A percentile compares a stretch with the other conserved stretches of the same genome.
Evolutionary conservation across 2,888 invertebrate genomes (phyloP).

Genomic region (Agrochola litura): DNA sequence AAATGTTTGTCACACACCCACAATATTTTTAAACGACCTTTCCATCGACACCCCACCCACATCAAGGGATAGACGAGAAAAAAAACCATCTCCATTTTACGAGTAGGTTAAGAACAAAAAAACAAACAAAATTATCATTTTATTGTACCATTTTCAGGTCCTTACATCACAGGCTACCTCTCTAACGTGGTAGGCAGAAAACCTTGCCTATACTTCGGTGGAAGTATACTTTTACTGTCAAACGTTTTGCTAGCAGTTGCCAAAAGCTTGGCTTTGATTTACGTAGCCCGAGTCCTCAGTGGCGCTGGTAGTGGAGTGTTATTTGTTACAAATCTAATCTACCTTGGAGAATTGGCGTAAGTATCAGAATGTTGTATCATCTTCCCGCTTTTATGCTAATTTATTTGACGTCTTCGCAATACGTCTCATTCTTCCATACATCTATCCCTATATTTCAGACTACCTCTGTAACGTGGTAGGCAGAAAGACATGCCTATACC

Average conservation of each 20-base stretch:
- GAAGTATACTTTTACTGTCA: conserved; percentile 49
- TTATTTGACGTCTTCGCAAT: neutral
- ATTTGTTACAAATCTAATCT: conserved; percentile 45
- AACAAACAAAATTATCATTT: no score
- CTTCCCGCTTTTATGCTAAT: neutral
- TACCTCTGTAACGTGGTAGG: conserved; percentile 72
- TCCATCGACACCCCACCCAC: no score
- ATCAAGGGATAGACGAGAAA: no score
- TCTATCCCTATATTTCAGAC: conserved; percentile 65
- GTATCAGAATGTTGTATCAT: conserved; percentile 19
- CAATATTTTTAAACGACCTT: no score
- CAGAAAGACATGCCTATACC: conserved; percentile 69
- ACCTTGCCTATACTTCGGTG: conserved; percentile 68
- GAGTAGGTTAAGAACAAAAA: no score
- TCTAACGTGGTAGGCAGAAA: conserved; percentile 73
- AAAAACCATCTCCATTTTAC: no score
- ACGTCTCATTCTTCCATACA: neutral
- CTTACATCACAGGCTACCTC: conserved; percentile 70
- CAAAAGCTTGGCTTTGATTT: conserved; percentile 65
- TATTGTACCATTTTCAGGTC: conserved; percentile 63
- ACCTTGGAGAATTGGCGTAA: conserved; percentile 52
- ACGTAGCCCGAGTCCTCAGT: conserved; percentile 52
- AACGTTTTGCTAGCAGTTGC: conserved; percentile 66
- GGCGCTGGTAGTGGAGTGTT: conserved; percentile 31
- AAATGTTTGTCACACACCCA: no score